Base-by-base conservation (phyloP, 2,797 vertebrate genomes). In the Graptemys geographica region DNA sequence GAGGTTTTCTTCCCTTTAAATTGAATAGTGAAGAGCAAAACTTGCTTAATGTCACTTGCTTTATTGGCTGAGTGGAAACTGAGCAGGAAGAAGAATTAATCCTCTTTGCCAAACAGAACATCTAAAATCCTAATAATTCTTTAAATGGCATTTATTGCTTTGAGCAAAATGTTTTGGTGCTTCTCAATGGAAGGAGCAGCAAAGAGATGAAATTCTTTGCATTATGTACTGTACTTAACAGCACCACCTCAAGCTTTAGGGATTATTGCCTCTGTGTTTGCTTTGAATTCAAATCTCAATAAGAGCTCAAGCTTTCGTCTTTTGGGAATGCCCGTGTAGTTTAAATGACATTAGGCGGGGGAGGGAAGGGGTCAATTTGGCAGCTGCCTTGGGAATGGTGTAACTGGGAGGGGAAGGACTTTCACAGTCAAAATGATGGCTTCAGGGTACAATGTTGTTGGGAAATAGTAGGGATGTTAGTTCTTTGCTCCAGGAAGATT, bases 41-140 rank as follows among this genome's bases (percentile, higher is more conserved):
- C 84, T 87, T 81, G 79, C 51, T 92, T 92, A 84, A 89, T 87
- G 56, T 52, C 31, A 86, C 89, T 95, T 93, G 87, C 94, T 94
- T 94, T 97, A 94, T 92, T 95, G 88, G 62, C 55, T 82, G 47
- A 95, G 92, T 80, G 87, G 92, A 96, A 96, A 95, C 53, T 80
- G 89, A 93, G 81, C 19, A 84, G 74, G 69, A 93, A 94, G 91
- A 97, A 91, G 82, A 97, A 97, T 96, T 97, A 97, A 96, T 95
- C 88, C 91, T 90, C 91, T 97, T 96, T 94, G 84, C 92, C 83
- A 93, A 97, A 96, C 69, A 95, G 81, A 97, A 97, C 47, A 74
- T 88, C 91, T 80, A 94, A 97, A 97, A 94, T 87, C 95, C 92
- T 94, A 96, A 82, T 95, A 96, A 96, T 93, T 96, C 78, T 93